Evolutionary conservation across 2,113 vertebrate species (phyloP).

Genomic region (Dipodomys spectabilis): DNA sequence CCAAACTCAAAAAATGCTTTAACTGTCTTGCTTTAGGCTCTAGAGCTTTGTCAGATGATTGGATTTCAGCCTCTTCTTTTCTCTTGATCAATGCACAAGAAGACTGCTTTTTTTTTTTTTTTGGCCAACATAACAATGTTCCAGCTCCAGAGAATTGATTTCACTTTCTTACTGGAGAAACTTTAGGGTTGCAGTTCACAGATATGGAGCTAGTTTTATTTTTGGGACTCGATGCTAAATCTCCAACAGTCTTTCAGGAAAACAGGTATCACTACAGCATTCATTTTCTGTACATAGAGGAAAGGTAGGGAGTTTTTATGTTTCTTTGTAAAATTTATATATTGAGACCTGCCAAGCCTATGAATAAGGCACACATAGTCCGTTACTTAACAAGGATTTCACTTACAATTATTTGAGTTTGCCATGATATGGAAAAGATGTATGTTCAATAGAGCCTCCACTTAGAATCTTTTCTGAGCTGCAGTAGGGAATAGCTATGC

Average conservation of each 20-base stretch:
- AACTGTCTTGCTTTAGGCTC: background rate
- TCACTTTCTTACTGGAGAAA: background rate
- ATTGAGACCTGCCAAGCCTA: background rate
- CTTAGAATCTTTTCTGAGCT: too few relatives aligned
- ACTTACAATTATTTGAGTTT: background rate
- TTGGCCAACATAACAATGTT: background rate
- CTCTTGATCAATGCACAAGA: background rate
- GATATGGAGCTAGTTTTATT: background rate
- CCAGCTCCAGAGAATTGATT: background rate
- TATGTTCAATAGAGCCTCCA: background rate
- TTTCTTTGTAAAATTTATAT: background rate
- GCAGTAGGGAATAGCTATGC: background rate
- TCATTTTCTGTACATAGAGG: background rate
- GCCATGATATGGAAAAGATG: background rate
- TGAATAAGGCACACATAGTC: background rate
- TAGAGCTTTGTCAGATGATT: background rate
- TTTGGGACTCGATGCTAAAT: background rate
- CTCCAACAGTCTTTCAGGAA: background rate
- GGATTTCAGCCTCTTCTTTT: conserved; percentile 13
- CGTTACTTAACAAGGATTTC: background rate
- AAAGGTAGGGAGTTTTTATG: background rate
- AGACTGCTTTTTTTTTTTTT: background rate
- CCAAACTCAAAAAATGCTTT: background rate
- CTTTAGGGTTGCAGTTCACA: background rate
- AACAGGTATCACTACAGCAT: background rate